Conservation (phyloP, 2,113 vertebrate genomes). For the Chrysemys picta region DNA sequence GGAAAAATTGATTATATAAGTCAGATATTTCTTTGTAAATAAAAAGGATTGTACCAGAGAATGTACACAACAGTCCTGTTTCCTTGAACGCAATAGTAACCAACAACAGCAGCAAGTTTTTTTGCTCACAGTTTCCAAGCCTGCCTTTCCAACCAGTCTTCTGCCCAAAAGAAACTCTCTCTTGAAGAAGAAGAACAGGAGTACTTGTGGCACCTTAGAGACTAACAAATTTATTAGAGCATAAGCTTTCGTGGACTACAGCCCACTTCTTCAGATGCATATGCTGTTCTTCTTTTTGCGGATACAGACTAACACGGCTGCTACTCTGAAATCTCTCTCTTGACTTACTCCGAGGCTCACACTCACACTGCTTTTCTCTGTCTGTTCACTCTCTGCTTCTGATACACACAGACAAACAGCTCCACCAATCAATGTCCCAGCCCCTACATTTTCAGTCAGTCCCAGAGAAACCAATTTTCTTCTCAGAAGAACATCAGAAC, state of each 20-base stretch:
- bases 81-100: slow-evolving; percentile 40
- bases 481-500: not conserved
- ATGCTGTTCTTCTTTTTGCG: no score
- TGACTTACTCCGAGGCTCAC: not conserved
- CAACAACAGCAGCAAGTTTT: not conserved
- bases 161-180: not conserved
- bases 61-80: not conserved
- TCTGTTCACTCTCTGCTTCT: not conserved
- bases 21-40: not conserved
- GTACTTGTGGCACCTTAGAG: no score
- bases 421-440: not conserved
- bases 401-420: not conserved
- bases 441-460: not conserved
- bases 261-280: no score
- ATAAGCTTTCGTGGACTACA: no score
- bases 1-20: not conserved
- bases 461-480: not conserved
- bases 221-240: no score
- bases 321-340: no score
- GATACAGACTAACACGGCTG: no score
- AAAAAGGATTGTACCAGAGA: not conserved
- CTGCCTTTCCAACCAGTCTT: not conserved
- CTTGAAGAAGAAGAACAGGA: no score
- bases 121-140: slow-evolving; percentile 23
- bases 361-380: not conserved